phyloP scores from a whole-genome alignment of 2,113 vertebrate species.

The Pelusios castaneus region DNA sequence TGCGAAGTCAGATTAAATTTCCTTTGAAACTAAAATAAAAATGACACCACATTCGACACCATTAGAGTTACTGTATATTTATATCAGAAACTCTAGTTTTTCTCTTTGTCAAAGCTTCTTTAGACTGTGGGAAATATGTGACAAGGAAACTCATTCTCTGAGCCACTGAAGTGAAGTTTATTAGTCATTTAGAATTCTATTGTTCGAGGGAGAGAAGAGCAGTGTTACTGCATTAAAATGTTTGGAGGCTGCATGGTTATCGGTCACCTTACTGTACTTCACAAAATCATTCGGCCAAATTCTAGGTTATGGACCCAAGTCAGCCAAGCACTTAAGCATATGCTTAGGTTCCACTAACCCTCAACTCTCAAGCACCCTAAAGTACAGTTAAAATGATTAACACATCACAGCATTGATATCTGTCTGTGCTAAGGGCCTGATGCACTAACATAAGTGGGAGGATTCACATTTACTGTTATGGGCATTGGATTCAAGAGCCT shows the following conservation, averaged over 20 bases:
- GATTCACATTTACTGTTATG: neutral
- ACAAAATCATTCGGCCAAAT: neutral
- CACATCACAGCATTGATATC: neutral
- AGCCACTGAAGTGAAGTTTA: conserved; percentile 44
- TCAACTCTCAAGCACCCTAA: neutral
- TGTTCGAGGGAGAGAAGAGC: conserved; percentile 15
- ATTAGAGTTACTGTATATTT: conserved; percentile 53
- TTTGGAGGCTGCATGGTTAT: neutral
- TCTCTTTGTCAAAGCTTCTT: conserved; percentile 50
- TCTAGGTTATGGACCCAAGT: neutral
- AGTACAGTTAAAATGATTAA: neutral
- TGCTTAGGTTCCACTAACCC: neutral
- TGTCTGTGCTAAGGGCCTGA: neutral
- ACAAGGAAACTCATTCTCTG: conserved; percentile 42
- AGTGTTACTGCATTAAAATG: rapidly evolving
- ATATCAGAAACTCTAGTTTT: conserved; percentile 30
- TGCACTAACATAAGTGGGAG: neutral
- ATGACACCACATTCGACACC: conserved; percentile 63
- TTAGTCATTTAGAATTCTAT: conserved; percentile 41
- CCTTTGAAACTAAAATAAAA: conserved; percentile 75
- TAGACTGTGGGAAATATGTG: conserved; percentile 28
- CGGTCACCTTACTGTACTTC: neutral
- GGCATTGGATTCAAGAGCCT: neutral
- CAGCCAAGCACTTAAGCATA: neutral
- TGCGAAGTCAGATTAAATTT: conserved; percentile 73